A percentile compares a stretch with the other conserved stretches of the same genome.
These are phyloP conservation scores for Coregonus clupeaformis DNA, from an alignment of 2,113 vertebrate genomes.

Conservation along the genomic window DNA sequence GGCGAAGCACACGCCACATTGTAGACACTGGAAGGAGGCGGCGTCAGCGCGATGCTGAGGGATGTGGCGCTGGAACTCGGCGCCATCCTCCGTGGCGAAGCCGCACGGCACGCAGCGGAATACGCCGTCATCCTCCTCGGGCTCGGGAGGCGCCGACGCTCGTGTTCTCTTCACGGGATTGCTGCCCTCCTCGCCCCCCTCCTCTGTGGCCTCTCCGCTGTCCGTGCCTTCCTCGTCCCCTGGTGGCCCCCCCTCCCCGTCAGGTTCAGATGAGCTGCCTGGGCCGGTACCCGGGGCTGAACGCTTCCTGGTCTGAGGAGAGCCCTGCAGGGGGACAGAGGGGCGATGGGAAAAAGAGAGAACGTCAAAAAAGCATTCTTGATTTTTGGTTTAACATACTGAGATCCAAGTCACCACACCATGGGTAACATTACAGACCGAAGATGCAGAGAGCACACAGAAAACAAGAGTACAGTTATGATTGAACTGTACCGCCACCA, in stretches of 20 bases:
- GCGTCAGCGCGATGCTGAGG: conserved; percentile 82
- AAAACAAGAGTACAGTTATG: too few relatives aligned
- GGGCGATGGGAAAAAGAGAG: neutral
- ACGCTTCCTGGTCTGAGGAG: conserved; percentile 68
- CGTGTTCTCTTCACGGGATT: conserved; percentile 62
- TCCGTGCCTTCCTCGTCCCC: conserved; percentile 56
- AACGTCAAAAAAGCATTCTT: neutral
- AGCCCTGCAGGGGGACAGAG: conserved; percentile 39
- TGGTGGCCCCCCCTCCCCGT: conserved; percentile 54
- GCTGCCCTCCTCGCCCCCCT: conserved; percentile 53
- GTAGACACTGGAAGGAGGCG: conserved; percentile 86
- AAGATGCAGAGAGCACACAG: too few relatives aligned
- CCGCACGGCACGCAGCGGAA: conserved; percentile 80
- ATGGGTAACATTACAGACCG: too few relatives aligned
- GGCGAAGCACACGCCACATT: conserved; percentile 90
- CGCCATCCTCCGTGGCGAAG: conserved; percentile 70
- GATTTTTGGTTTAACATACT: conserved; percentile 35
- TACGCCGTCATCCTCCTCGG: conserved; percentile 60
- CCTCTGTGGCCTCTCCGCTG: conserved; percentile 60
- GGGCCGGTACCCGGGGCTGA: conserved; percentile 60
- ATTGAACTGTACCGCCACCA: too few relatives aligned
- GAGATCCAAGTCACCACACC: too few relatives aligned
- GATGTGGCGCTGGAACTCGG: conserved; percentile 76
- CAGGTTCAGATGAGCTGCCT: conserved; percentile 71
- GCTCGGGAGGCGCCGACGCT: conserved; percentile 51